Evolutionary conservation across 1,140 invertebrate species (phyloP).

Genomic region (Macrotrachela quadricornifera): DNA sequence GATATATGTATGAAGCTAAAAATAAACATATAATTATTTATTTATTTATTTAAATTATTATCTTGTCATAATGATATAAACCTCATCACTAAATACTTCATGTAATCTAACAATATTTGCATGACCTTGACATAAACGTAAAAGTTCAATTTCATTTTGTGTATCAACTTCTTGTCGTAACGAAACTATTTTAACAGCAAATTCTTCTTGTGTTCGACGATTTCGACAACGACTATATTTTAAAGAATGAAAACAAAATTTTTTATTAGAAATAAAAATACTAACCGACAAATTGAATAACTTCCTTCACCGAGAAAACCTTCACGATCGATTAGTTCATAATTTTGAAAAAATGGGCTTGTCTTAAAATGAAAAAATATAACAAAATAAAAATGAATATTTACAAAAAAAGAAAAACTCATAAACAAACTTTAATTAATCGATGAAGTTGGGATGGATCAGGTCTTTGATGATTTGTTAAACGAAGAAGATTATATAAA

Average conservation of each 20-base stretch:
- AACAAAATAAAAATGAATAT: not conserved
- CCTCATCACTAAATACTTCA: constrained; percentile 54
- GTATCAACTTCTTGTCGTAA: constrained; percentile 39
- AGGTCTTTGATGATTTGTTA: constrained; percentile 23
- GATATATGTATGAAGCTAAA: constrained; percentile 43
- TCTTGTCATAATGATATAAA: no score
- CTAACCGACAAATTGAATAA: constrained; percentile 52
- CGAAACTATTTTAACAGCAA: constrained; percentile 72
- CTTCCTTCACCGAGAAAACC: constrained; percentile 54
- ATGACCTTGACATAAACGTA: constrained; percentile 60
- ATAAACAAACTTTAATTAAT: constrained; percentile 20
- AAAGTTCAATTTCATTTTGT: constrained; percentile 49
- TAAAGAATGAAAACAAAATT: not conserved
- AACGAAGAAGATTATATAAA: constrained; percentile 13
- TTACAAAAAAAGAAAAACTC: no score
- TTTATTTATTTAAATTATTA: no score
- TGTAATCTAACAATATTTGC: constrained; percentile 62
- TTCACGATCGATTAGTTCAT: no score
- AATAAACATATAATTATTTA: no score
- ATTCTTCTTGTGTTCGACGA: constrained; percentile 44
- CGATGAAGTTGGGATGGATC: constrained; percentile 25
- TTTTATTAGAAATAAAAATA: constrained; percentile 2
- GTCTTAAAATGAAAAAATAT: constrained; percentile 66
- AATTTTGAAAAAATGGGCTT: constrained; percentile 42
- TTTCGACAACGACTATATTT: constrained; percentile 47